Evolutionary conservation across 2,113 vertebrate genomes (phyloP), one percentile per base, ranked within the genome.

Genomic region (Pavo muticus): DNA sequence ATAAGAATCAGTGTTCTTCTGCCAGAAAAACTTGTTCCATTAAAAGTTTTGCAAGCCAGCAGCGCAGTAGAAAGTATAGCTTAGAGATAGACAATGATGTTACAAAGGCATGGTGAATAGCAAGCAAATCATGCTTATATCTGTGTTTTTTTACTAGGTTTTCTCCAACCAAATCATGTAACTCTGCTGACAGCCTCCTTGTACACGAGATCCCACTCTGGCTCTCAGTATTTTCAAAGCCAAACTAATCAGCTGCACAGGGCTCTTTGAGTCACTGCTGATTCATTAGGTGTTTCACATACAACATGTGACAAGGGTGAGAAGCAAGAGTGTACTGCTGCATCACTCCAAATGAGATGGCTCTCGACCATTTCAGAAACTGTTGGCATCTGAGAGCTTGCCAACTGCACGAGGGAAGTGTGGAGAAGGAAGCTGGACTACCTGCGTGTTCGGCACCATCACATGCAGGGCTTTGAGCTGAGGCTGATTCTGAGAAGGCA

Each of bases 11-110:
- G 54, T 92, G 79, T 90, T 90, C 75, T 39, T 95, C 84, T 96
- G 96, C 97, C 91, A 96, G 97, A 97, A 97, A 97, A 96, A 97
- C 91, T 96, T 87, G 94, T 95, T 97, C 97, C 87, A 94, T 91
- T 96, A 87, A 94, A 93, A 89, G 96, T 96, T 98, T 97, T 97
- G 94, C 91, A 97, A 97, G 95, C 68, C 73, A 15, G 50, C 64
- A 60, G 67, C 73, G 80, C 91, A 92, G 93, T 84, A 95, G 93
- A 93, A 97, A 97, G 87, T 73, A 78, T 69, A 94, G 72, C 82
- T 75, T 87, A 81, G 59, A 96, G 94, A 59, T 37, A 75, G 32
- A 35, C 45, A 88, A 63, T 44, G 68, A 88, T 84, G 87, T 89
- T 93, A 44, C 32, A 75, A 47, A 84, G 90, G 73, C 65, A 90